A percentile compares a stretch with the other conserved stretches of the same genome.
These are phyloP conservation scores for Euura lappo DNA, from an alignment of 1,140 invertebrate species.

Conservation along the genomic window DNA sequence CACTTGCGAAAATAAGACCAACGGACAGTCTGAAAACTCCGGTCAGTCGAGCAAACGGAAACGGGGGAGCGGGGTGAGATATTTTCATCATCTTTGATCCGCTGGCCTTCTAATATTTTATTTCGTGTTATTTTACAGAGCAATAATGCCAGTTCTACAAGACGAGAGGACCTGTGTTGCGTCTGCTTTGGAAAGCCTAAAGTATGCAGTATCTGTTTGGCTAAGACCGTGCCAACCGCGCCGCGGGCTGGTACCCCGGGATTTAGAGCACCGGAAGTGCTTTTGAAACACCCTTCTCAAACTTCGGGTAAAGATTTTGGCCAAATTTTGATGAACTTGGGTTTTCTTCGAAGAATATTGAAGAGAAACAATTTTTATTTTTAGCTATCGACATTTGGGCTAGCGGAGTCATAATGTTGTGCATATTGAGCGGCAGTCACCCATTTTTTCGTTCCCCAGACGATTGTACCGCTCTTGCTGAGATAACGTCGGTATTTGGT, in stretches of 20 bases:
- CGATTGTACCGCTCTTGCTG: constrained; percentile 80
- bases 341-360: constrained; percentile 8
- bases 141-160: too few species aligned
- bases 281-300: constrained; percentile 78
- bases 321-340: neutral
- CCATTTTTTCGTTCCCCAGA: constrained; percentile 85
- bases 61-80: constrained; percentile 49
- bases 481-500: constrained; percentile 84
- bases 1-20: constrained; percentile 25
- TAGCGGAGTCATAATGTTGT: constrained; percentile 83
- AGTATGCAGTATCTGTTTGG: constrained; percentile 70
- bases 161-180: constrained; percentile 47
- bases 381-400: constrained; percentile 90
- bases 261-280: constrained; percentile 87
- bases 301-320: constrained; percentile 65
- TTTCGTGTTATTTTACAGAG: too few species aligned
- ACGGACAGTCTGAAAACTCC: constrained; percentile 22
- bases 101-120: too few species aligned
- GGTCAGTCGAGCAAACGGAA: constrained; percentile 40
- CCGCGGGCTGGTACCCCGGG: constrained; percentile 89
- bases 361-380: constrained; percentile 23
- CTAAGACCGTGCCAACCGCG: constrained; percentile 68
- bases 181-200: constrained; percentile 69
- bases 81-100: constrained; percentile 11
- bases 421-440: constrained; percentile 79